These are phyloP conservation scores for Onychostruthus taczanowskii DNA, from an alignment of 2,113 vertebrate species.

Conservation along the genomic window DNA sequence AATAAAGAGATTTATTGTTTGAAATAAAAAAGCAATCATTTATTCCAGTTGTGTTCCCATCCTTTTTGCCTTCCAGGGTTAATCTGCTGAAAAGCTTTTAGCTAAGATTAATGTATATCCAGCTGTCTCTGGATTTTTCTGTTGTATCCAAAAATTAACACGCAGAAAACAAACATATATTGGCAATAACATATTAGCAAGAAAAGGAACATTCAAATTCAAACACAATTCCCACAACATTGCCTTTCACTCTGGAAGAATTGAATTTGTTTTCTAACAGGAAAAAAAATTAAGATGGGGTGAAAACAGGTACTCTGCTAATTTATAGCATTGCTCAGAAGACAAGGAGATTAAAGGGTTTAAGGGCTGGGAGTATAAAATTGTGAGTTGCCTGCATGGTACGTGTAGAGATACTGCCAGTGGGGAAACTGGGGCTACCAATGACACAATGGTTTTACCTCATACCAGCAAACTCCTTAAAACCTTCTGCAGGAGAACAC, in stretches of 20 bases:
- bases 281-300: background rate
- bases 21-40: conserved; percentile 27
- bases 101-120: conserved; percentile 46
- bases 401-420: fast-evolving
- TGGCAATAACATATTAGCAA: background rate
- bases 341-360: background rate
- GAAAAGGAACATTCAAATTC: background rate
- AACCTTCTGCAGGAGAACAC: background rate
- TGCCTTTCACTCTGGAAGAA: background rate
- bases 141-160: background rate
- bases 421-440: background rate
- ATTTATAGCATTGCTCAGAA: background rate
- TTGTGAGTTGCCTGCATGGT: fast-evolving
- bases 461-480: background rate
- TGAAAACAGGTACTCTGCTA: background rate
- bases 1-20: conserved; percentile 2
- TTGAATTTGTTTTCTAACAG: background rate
- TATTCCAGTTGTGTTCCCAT: conserved; percentile 24
- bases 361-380: background rate
- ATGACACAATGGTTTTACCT: background rate
- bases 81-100: conserved; percentile 50
- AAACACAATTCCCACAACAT: background rate
- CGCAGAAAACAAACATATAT: background rate
- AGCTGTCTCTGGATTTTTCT: background rate
- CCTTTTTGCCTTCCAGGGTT: conserved; percentile 35